phyloP scores from a whole-genome alignment of 1,140 invertebrate genomes.

The Hypothenemus hampei region DNA sequence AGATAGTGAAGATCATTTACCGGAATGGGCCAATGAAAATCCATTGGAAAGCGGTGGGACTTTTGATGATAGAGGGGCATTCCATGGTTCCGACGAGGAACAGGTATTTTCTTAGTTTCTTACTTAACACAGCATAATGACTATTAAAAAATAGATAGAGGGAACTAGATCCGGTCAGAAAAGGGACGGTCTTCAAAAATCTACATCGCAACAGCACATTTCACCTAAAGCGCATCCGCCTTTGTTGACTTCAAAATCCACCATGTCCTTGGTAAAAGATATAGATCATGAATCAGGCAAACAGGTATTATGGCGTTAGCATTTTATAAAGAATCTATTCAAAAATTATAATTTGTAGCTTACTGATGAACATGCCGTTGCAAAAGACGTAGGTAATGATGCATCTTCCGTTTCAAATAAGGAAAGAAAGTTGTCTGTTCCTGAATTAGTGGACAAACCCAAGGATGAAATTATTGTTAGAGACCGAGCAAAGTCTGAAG shows the following conservation, averaged over 20 bases:
- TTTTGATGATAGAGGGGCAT: slow-evolving; percentile 81
- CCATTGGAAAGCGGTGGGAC: slow-evolving; percentile 73
- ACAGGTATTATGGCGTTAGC: too few relatives aligned
- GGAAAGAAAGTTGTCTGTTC: slow-evolving; percentile 24
- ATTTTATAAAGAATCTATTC: neutral
- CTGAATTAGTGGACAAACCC: slow-evolving; percentile 22
- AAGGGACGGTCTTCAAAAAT: slow-evolving; percentile 41
- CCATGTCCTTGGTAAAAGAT: slow-evolving; percentile 33
- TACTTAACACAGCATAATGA: neutral
- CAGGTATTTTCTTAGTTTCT: slow-evolving; percentile 14
- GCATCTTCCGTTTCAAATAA: neutral
- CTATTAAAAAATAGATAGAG: slow-evolving; percentile 9
- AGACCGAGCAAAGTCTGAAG: slow-evolving; percentile 20
- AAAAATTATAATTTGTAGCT: neutral
- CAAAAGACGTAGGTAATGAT: slow-evolving; percentile 6
- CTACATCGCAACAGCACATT: slow-evolving; percentile 44
- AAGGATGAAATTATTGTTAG: slow-evolving; percentile 6
- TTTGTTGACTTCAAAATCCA: slow-evolving; percentile 41
- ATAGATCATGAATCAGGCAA: slow-evolving; percentile 1
- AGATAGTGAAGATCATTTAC: slow-evolving; percentile 58
- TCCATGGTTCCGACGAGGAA: slow-evolving; percentile 65
- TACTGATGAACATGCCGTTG: neutral
- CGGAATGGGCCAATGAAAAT: slow-evolving; percentile 73
- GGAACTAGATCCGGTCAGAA: slow-evolving; percentile 15
- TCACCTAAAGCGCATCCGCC: slow-evolving; percentile 31